A percentile compares a stretch with the other conserved stretches of the same genome.
Conservation (phyloP, 2,888 invertebrate genomes). For the Keiferia lycopersicella region DNA sequence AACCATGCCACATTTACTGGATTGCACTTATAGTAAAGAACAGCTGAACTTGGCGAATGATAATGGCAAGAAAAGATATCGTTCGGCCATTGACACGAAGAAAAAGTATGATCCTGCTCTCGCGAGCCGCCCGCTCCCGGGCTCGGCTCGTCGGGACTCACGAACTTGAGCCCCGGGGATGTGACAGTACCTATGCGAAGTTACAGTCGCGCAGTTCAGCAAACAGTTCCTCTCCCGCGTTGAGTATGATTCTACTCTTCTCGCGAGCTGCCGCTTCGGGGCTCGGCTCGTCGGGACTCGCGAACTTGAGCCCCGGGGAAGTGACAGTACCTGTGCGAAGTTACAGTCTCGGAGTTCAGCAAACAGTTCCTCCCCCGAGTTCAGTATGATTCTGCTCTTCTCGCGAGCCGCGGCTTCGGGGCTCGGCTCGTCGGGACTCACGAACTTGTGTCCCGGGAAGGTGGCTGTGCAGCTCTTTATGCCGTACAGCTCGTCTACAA, state of each 20-base stretch:
- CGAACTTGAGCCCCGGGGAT: too few species aligned
- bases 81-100: too few species aligned
- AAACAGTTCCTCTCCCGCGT: slow-evolving; percentile 94
- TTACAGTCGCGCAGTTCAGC: slow-evolving; percentile 82
- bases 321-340: slow-evolving; percentile 88
- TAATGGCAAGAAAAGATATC: too few species aligned
- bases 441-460: slow-evolving; percentile 93
- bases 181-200: too few species aligned
- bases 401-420: slow-evolving; percentile 82
- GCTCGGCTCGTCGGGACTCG: slow-evolving; percentile 80
- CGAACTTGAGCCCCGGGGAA: slow-evolving; percentile 88
- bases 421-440: slow-evolving; percentile 82
- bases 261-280: slow-evolving; percentile 79
- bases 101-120: slow-evolving; percentile 87
- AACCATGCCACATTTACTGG: too few species aligned
- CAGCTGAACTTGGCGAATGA: too few species aligned
- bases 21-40: too few species aligned
- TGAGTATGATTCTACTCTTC: slow-evolving; percentile 89
- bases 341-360: slow-evolving; percentile 95
- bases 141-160: slow-evolving; percentile 78
- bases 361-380: slow-evolving; percentile 94
- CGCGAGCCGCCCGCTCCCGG: slow-evolving; percentile 78
- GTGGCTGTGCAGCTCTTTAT: slow-evolving; percentile 90
- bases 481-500: slow-evolving; percentile 92
- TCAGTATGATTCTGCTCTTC: slow-evolving; percentile 89